Evolutionary conservation across 2,888 invertebrate genomes (phyloP).

Genomic region (Seira ritae): DNA sequence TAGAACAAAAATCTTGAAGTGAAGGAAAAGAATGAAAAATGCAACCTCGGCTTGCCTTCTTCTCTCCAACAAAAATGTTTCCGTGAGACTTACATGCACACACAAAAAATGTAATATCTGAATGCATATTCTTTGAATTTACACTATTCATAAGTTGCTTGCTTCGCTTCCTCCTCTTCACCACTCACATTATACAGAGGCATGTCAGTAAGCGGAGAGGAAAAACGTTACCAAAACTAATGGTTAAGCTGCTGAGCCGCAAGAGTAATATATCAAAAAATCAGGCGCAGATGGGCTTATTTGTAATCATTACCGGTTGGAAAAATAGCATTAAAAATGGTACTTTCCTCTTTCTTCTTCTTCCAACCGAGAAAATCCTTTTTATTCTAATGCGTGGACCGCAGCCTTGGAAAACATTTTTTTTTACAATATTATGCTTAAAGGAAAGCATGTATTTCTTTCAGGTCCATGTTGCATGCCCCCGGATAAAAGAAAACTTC

Average conservation of each 20-base stretch:
- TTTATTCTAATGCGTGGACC: background rate
- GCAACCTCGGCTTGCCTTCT: constrained; percentile 34
- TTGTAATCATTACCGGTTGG: constrained; percentile 73
- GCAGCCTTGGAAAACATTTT: background rate
- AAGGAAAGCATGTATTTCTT: no score
- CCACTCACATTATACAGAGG: background rate
- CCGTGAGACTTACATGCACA: background rate
- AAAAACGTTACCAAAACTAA: constrained; percentile 39
- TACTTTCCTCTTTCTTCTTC: constrained; percentile 44
- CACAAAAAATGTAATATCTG: constrained; percentile 11
- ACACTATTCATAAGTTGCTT: constrained; percentile 5
- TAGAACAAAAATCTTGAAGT: constrained; percentile 19
- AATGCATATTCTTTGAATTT: constrained; percentile 7
- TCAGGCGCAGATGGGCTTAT: constrained; percentile 74
- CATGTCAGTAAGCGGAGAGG: constrained; percentile 11
- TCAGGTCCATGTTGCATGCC: no score
- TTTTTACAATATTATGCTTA: no score
- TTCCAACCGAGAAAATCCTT: background rate
- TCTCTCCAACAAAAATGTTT: constrained; percentile 1
- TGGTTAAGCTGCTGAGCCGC: constrained; percentile 62
- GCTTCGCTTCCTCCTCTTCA: no score
- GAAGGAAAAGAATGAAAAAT: constrained; percentile 45
- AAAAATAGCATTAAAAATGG: constrained; percentile 73
- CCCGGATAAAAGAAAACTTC: no score
- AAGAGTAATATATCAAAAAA: constrained; percentile 74